phyloP scores from a whole-genome alignment of 2,113 vertebrate genomes.

The Gavia stellata region DNA sequence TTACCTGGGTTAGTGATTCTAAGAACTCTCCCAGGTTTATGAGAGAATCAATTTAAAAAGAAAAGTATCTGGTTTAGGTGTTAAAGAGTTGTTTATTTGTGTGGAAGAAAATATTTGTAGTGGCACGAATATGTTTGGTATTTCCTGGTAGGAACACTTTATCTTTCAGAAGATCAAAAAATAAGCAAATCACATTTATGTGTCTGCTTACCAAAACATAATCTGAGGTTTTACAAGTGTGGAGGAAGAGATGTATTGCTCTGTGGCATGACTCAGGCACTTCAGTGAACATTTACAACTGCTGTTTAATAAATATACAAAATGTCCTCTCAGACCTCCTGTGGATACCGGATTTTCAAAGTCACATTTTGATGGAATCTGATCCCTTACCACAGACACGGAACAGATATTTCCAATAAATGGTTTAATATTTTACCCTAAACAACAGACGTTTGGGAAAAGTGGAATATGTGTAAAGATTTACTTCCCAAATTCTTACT shows the following conservation, averaged over 20 bases:
- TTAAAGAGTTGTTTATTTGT: neutral
- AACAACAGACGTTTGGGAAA: neutral
- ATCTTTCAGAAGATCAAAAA: slow-evolving; percentile 10
- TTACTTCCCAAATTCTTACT: neutral
- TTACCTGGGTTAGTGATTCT: neutral
- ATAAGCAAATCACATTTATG: neutral
- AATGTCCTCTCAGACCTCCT: neutral
- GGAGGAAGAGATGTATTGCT: neutral
- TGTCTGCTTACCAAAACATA: slow-evolving; percentile 11
- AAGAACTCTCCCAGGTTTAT: neutral
- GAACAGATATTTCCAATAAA: neutral
- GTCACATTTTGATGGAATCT: neutral
- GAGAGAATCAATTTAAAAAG: neutral
- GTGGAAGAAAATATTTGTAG: neutral
- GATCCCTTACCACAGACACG: fast-evolving
- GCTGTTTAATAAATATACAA: neutral
- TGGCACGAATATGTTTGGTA: neutral
- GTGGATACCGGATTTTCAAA: neutral
- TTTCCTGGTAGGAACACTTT: neutral
- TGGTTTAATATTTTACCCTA: neutral
- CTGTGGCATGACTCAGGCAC: neutral
- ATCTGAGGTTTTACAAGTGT: neutral
- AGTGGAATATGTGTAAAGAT: neutral
- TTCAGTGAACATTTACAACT: neutral
- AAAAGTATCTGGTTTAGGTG: neutral